Base-by-base conservation (phyloP, 1,140 invertebrate species). In the Drosophila kurseongensis region DNA sequence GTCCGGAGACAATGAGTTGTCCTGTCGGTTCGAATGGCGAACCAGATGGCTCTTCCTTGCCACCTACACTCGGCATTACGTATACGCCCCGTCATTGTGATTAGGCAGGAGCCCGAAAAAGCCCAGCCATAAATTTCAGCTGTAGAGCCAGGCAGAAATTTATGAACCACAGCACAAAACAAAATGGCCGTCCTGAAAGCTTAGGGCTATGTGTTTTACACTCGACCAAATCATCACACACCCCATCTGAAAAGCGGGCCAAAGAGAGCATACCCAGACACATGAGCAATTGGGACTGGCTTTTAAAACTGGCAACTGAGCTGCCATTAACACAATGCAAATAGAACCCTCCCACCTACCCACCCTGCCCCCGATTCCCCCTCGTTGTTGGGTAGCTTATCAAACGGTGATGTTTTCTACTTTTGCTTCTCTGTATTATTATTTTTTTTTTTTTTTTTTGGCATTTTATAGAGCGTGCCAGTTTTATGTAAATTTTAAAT, bases 401-500 rank as follows among this genome's bases (percentile, higher is more conserved):
- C 69, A 73, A 73, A 73, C 55, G 40, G 12, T 36, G 41, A 57
- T 69, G 67, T 44, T 69, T 69, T 48, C 50, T 38, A 32, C 66
- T 66, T 52, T 67, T 35, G 14, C 23, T 29, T 44, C 35, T 67
- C 18, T 71, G 51, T 69, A 36, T 40, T 67, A 68, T 68, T 51
- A 51, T n/a, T 2, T 23, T 48, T 52, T 36, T 54, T 44, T 40
- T n/a, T 6, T 32, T 38, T 47, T 67, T 63, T 52, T 82, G 42
- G 52, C 36, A 76, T 76, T 83, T 84, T 83, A 83, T 84, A 83
- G 76, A 84, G 80, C 80, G 76, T 84, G 76, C 44, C 71, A 62
- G 69, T 73, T 83, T 84, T 84, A 83, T 83, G 80, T 80, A 79
- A 82, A 83, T 82, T 82, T 78, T 78, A 75, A 67, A 82, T 73